Base-by-base conservation (phyloP, 2,888 invertebrate species). In the Digitonthophagus gazella region DNA sequence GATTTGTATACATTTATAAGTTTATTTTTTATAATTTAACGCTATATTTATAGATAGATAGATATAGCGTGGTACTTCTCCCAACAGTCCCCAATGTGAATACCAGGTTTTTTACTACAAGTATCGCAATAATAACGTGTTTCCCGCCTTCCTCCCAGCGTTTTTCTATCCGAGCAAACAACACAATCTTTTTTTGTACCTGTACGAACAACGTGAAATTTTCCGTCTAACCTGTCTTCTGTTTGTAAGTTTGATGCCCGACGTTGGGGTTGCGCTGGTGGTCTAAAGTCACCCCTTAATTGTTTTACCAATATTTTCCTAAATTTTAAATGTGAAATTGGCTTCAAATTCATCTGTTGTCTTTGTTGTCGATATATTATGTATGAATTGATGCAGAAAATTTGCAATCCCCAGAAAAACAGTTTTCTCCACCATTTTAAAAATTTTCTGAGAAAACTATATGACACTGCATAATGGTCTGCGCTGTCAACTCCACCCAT, bases 341-440 rank as follows among this genome's bases (percentile, higher is more conserved):
- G 63, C 67, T 71, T 73, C 69, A 70, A 8, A 64, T 72, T 71
- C 20, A 72, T 69, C 64, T 15, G 69, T 66, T 67, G 4, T 65
- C 65, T 56, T 64, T 54, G 76, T 76, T 0, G 73, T 72, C 1
- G 67, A 6, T 22, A 22, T 22, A 22, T 22, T 22, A 22, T 22
- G 6, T 22, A 22, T 22, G 22, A 22, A 22, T 22, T 22, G 22
- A 4, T 6, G 22, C 22, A 55, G 18, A 57, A 72, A 28, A 74
- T 71, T 71, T 76, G 71, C 67, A 76, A 55, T n/a, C 73, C 75
- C 72, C 73, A 72, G 69, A 76, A 76, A 71, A 76, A 76, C 28
- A 76, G 66, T 56, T 76, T 77, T 19, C 74, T 66, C 74, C 76
- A 74, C 75, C 75, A 76, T 72, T 78, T 76, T 2, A 76, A 68